Evolutionary conservation across 2,888 invertebrate species (phyloP).

Genomic region (Philereme vetulata): DNA sequence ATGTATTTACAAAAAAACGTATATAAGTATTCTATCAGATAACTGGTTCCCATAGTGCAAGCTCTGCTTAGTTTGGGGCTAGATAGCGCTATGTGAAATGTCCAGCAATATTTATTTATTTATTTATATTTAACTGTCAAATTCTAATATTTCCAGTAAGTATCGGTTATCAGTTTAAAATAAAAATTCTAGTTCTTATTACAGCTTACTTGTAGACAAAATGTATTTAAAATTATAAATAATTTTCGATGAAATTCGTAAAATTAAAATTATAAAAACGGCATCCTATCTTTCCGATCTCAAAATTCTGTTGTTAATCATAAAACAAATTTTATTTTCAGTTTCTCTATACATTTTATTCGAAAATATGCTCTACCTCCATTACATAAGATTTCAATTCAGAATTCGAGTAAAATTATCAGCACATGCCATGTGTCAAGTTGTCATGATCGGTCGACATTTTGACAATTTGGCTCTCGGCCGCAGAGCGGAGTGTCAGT

Average conservation of each 20-base stretch:
- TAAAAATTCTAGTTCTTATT: too few relatives aligned
- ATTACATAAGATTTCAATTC: conserved; percentile 20
- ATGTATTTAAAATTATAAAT: conserved; percentile 17
- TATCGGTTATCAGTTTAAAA: too few relatives aligned
- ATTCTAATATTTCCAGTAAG: too few relatives aligned
- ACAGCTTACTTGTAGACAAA: not conserved
- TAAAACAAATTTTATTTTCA: conserved; percentile 26
- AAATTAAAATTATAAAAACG: conserved; percentile 25
- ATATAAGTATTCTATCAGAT: too few relatives aligned
- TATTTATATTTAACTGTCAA: too few relatives aligned
- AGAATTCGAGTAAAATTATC: conserved; percentile 7
- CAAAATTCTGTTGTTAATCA: conserved; percentile 60
- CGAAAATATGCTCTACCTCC: conserved; percentile 31
- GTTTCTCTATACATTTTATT: not conserved
- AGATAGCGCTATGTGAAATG: too few relatives aligned
- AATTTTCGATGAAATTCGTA: conserved; percentile 13
- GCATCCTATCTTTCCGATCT: conserved; percentile 64
- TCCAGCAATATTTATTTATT: too few relatives aligned
- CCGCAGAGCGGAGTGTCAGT: conserved; percentile 55
- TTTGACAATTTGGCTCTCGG: conserved; percentile 71
- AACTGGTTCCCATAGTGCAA: too few relatives aligned
- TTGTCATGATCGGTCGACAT: conserved; percentile 73
- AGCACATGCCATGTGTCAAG: conserved; percentile 39
- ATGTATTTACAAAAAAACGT: too few relatives aligned
- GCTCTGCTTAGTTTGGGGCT: too few relatives aligned